Evolutionary conservation across 2,797 vertebrate species (phyloP), one percentile per base, ranked within the genome.

Genomic region (Alectoris magna): DNA sequence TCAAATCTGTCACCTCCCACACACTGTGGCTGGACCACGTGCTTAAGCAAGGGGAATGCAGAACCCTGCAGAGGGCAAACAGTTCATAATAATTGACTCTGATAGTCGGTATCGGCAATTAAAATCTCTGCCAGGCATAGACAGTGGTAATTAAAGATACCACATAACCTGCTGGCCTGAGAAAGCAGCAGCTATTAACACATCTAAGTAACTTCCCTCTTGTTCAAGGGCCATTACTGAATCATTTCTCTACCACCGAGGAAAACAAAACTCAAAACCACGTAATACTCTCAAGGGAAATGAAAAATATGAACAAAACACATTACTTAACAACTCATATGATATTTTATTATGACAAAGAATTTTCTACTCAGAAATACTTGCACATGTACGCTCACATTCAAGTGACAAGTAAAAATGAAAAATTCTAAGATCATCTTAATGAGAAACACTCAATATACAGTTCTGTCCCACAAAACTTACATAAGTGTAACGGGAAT

Each of bases 101-200:
- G 29, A 18, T 49, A 46, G 24, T 68, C 38, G 68, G 19, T 71
- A 66, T 46, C 39, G 58, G 41, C 72, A 69, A 81, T 53, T 84
- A 82, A 80, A 87, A 91, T 74, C 55, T 91, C 70, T 80, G n/a
- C 39, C 73, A 91, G 46, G 46, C 43, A 93, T 22, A 14, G 43
- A 11, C 36, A 55, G 39, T 51, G 64, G 59, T 80, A 73, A 67
- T 75, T 78, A 91, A 79, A 79, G 39, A 19, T 48, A 81, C 72
- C 24, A 55, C 0, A 1, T 46, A 95, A 88, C 44, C 48, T 31
- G 19, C 44, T 68, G 60, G 71, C 44, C 77, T 88, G 56, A 64
- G 48, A 84, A 84, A 81, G 41, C 48, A 86, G 55, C 14, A 81
- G 19, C 34, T 91, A 75, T 68, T 73, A 85, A 60, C 29, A 92